Conservation (phyloP, 2,888 invertebrate genomes). For the Xestia c-nigrum region DNA sequence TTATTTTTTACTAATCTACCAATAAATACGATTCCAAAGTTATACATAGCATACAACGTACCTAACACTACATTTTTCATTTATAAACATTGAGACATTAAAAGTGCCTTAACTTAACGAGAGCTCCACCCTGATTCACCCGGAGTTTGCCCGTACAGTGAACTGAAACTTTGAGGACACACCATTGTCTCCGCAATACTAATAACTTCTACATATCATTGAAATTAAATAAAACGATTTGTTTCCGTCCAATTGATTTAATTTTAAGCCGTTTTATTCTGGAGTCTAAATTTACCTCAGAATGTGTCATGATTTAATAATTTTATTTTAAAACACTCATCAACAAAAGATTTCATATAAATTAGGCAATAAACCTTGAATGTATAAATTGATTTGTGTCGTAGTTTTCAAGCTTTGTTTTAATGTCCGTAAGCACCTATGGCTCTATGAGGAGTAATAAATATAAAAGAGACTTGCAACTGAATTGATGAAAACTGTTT, state of each 20-base stretch:
- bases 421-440: constrained; percentile 3
- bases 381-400: constrained; percentile 33
- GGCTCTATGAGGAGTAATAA: background rate
- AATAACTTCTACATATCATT: background rate
- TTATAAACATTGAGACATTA: constrained; percentile 65
- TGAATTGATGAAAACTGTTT: background rate
- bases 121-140: constrained; percentile 65
- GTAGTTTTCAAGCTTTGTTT: constrained; percentile 1
- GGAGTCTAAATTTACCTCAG: constrained; percentile 30
- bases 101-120: constrained; percentile 58
- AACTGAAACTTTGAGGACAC: constrained; percentile 26
- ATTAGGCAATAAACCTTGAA: constrained; percentile 40
- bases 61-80: constrained; percentile 56
- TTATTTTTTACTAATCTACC: constrained; percentile 52
- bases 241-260: constrained; percentile 1
- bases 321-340: constrained; percentile 17
- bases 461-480: background rate
- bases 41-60: constrained; percentile 53
- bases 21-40: constrained; percentile 65
- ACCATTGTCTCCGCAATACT: constrained; percentile 15
- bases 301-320: constrained; percentile 19
- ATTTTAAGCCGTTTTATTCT: constrained; percentile 6
- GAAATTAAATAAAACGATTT: constrained; percentile 16
- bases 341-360: constrained; percentile 22
- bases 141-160: constrained; percentile 61